These are phyloP conservation scores for Netelia fuscicornis DNA, from an alignment of 2,888 invertebrate genomes.

Conservation along the genomic window DNA sequence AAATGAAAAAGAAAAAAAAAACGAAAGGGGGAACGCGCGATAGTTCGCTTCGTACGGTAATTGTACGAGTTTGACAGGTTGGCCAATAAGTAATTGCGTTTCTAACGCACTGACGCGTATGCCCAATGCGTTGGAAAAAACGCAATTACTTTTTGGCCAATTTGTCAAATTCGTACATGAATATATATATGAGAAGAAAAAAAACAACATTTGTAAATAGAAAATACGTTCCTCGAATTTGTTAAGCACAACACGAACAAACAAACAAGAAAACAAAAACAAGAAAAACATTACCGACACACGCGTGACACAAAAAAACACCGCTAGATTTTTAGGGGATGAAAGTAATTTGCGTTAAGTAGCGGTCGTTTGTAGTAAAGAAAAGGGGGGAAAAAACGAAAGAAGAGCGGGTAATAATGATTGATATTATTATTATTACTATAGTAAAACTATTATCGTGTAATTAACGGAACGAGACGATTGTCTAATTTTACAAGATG, in stretches of 20 bases:
- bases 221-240: constrained; percentile 77
- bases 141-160: no score
- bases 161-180: not conserved
- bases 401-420: constrained; percentile 73
- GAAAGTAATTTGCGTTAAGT: constrained; percentile 79
- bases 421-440: constrained; percentile 77
- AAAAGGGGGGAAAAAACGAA: constrained; percentile 67
- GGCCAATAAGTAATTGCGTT: no score
- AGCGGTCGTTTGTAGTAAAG: constrained; percentile 78
- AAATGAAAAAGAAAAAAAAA: constrained; percentile 2
- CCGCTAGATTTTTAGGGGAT: constrained; percentile 80
- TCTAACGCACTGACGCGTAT: no score
- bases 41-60: constrained; percentile 53
- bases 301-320: constrained; percentile 64
- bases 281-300: constrained; percentile 5
- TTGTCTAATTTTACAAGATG: constrained; percentile 82
- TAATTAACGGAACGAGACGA: constrained; percentile 77
- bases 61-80: constrained; percentile 11
- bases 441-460: constrained; percentile 72
- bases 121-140: no score
- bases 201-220: constrained; percentile 75
- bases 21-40: constrained; percentile 38
- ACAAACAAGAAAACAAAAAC: constrained; percentile 34
- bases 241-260: constrained; percentile 64
- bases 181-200: constrained; percentile 36